Evolutionary conservation across 1,140 invertebrate genomes (phyloP).

Genomic region (Hycleus cichorii): DNA sequence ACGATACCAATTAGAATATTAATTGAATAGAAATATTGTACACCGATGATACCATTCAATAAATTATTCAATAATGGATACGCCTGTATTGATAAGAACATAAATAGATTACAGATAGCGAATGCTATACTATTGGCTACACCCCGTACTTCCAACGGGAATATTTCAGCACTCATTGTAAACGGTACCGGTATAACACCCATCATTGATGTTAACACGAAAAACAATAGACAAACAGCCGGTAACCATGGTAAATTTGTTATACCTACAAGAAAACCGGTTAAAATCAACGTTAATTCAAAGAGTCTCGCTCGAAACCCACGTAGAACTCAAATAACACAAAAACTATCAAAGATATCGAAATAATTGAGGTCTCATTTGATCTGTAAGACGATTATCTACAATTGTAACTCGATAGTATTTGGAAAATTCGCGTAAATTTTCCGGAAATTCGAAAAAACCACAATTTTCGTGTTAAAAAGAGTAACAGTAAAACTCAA

Average conservation of each 20-base stretch:
- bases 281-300: neutral
- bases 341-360: no score
- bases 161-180: constrained; percentile 56
- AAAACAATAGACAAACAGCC: constrained; percentile 29
- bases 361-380: no score
- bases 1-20: constrained; percentile 50
- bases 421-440: no score
- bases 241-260: constrained; percentile 25
- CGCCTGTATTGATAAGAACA: neutral
- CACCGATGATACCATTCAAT: constrained; percentile 33
- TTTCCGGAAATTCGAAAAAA: no score
- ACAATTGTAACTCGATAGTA: no score
- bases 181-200: constrained; percentile 53
- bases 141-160: constrained; percentile 52
- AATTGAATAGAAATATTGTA: constrained; percentile 62
- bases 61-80: neutral
- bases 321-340: no score
- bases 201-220: constrained; percentile 48
- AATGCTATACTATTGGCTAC: constrained; percentile 45
- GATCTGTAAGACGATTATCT: no score
- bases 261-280: constrained; percentile 4
- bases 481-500: no score
- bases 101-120: neutral
- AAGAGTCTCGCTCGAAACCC: no score
- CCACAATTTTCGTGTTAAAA: no score